Evolutionary conservation across 2,113 vertebrate genomes (phyloP).

Genomic region (Beaufortia kweichowensis): DNA sequence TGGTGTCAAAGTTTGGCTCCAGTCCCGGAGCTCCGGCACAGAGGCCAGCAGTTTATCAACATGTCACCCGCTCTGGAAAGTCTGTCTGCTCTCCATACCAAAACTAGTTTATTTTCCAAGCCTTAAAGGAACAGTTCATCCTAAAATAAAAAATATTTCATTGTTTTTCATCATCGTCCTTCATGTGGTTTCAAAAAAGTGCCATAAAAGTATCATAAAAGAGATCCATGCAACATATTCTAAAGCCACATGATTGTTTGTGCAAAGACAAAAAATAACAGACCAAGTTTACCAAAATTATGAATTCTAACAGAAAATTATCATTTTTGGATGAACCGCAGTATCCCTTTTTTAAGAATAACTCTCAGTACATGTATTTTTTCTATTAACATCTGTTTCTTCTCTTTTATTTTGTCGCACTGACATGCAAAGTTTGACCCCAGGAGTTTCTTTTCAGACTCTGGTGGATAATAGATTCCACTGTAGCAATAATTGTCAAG

Average conservation of each 20-base stretch:
- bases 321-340: no score
- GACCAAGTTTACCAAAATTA: no score
- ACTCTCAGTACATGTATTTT: neutral
- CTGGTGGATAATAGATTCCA: neutral
- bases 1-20: conserved; percentile 37
- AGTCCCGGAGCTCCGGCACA: conserved; percentile 14
- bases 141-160: neutral
- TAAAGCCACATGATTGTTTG: no score
- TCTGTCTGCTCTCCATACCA: conserved; percentile 32
- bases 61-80: conserved; percentile 52
- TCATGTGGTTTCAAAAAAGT: no score
- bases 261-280: no score
- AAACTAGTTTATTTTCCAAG: conserved; percentile 6
- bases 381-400: conserved; percentile 36
- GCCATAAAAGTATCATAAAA: no score
- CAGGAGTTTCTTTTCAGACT: neutral
- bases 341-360: neutral
- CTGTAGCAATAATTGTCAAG: conserved; percentile 1
- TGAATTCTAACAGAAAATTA: no score
- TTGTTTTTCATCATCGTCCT: no score
- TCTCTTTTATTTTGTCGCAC: neutral
- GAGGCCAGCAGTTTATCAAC: conserved; percentile 42
- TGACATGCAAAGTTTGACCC: neutral
- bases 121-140: neutral
- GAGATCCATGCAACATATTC: no score